Percentiles rank a stretch among this genome's conserved stretches.
These are phyloP conservation scores for Mormyrus iriodes DNA, from an alignment of 2,113 vertebrate species.

Conservation along the genomic window DNA sequence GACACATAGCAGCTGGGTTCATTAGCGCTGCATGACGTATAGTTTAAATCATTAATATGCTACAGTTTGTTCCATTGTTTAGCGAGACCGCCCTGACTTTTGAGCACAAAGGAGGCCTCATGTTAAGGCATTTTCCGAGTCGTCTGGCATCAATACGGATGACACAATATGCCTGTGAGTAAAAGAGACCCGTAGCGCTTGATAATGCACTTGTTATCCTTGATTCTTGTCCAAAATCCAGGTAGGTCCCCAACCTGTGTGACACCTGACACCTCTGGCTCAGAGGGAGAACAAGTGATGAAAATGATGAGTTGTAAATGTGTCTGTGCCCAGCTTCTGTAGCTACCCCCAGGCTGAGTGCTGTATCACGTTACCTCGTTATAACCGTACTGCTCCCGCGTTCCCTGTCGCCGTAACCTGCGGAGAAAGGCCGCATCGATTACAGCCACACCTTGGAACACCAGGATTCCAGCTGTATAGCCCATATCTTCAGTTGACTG, in stretches of 20 bases:
- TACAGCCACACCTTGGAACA: not conserved
- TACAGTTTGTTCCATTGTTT: not conserved
- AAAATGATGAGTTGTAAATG: not conserved
- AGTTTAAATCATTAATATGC: not conserved
- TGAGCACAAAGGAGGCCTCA: not conserved
- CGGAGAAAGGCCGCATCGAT: not conserved
- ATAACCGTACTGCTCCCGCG: conserved; percentile 71
- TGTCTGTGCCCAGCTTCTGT: not conserved
- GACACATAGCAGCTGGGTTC: not conserved
- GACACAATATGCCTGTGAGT: not conserved
- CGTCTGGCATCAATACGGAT: not conserved
- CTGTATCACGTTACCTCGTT: conserved; percentile 59
- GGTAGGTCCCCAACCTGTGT: not conserved
- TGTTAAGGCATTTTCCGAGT: not conserved
- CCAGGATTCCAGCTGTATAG: not conserved
- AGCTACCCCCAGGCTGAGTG: not conserved
- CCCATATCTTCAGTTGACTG: not conserved
- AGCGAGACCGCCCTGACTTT: not conserved
- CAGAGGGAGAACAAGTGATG: not conserved
- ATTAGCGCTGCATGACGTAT: not conserved
- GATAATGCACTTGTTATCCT: not conserved
- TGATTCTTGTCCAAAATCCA: not conserved
- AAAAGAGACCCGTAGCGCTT: not conserved
- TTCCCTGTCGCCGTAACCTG: conserved; percentile 71
- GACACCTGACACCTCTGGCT: not conserved